Base-by-base conservation (phyloP, 2,113 vertebrate species). In the Gopherus flavomarginatus region DNA sequence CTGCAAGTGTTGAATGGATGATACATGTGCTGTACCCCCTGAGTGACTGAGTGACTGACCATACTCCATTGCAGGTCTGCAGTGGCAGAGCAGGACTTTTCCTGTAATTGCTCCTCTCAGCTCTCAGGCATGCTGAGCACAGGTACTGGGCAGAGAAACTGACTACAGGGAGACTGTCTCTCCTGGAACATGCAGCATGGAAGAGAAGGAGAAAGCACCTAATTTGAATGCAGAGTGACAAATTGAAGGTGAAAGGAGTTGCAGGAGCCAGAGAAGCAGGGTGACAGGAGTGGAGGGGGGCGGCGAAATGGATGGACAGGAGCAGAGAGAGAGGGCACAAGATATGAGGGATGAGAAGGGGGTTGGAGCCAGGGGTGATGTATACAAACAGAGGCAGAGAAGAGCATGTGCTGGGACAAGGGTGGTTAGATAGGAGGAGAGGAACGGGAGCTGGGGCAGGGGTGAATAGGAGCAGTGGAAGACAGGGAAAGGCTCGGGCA, bases 391-490 rank as follows among this genome's bases (percentile, higher is more conserved):
- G 42, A 0, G 2, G 1, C 26, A 35, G 52, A 75, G 1, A 2
- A 38, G 2, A 0, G 3, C 29, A 72, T 49, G 72, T 90, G 84
- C 27, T 22, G 44, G 4, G 22, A 17, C 0, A 1, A 85, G 31
- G 42, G 35, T 83, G 75, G 80, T 52, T 1, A 22, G 27, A 29
- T 11, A 69, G 80, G 22, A 83, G 11, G 8, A 42, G 16, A 83
- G 59, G 0, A 0, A 69, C 49, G 38, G 11, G 14, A 29, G 2
- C 21, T 1, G 0, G 17, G 19, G 7, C 2, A 0, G 2, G 6
- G 6, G 4, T 4, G 38, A 77, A 57, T 3, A 47, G n/a, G 11
- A 19, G 56, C 8, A 81, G 85, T 50, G 26, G 22, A 14, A 19
- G 38, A 44, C 0, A 21, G 3, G 17, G 57, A 84, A n/a, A 86